Base-by-base conservation (phyloP, 2,113 vertebrate genomes). In the Petromus typicus region DNA sequence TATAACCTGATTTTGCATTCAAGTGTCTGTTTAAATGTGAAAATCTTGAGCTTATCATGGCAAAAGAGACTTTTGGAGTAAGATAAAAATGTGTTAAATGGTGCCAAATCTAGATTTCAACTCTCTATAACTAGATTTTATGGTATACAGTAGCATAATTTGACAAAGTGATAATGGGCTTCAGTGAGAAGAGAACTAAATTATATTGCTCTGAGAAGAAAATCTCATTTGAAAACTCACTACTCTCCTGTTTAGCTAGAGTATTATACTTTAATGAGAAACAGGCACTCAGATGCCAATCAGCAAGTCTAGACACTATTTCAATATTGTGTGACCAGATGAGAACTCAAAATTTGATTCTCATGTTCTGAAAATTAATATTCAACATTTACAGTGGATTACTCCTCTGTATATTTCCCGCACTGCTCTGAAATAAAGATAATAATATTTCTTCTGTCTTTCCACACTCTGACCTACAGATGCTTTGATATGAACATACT, bases 261-360 rank as follows among this genome's bases (percentile, higher is more conserved):
- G 64, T 90, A 96, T 96, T 97, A 92, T 30, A 84, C 92, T 95
- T 95, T 97, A 97, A 98, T 97, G 97, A 97, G 95, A 97, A 98
- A 97, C 96, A 98, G 97, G 78, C 93, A 91, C 90, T 97, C 90
- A 69, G 96, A 97, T 97, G 95, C 95, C 96, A 96, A 98, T 97
- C 97, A 97, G 93, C 78, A 90, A 94, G 97, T 98, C 97, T 98
- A 97, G 97, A 98, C 97, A 95, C 81, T 97, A 92, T 97, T 97
- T 97, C 96, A 96, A 97, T 93, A 97, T 96, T 96, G 73, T 96
- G 76, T 93, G 96, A 96, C 95, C 96, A 96, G 95, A 97, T 92
- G 96, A 96, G 85, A 93, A 92, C 94, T 95, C 76, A 85, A 97
- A 97, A 97, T 97, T 96, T 93, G 94, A 97, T 97, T 97, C 91